A percentile compares a stretch with the other conserved stretches of the same genome.
Conservation (phyloP, 2,888 invertebrate species). For the Sarcophaga rosellei region DNA sequence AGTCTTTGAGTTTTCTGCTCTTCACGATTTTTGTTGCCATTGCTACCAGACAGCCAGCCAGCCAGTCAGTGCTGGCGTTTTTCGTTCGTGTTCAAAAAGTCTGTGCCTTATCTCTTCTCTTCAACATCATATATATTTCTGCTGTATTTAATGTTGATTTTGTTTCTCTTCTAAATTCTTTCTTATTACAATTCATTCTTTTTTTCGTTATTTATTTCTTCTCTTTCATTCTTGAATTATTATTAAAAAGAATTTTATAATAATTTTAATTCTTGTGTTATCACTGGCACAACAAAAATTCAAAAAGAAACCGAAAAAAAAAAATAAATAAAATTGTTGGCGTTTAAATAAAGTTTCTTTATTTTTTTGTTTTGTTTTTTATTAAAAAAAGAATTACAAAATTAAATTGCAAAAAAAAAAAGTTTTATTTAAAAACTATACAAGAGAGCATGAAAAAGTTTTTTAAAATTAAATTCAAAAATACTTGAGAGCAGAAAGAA, state of each 20-base stretch:
- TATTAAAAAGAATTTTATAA: conserved; percentile 51
- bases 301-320: neutral
- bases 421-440: too few relatives aligned
- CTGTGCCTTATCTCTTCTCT: conserved; percentile 63
- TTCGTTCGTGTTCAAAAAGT: conserved; percentile 1
- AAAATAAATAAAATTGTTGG: neutral
- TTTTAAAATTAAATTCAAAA: too few relatives aligned
- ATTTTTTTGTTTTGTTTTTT: neutral
- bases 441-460: too few relatives aligned
- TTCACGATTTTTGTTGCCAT: neutral
- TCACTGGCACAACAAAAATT: conserved; percentile 28
- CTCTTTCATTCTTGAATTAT: conserved; percentile 39
- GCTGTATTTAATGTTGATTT: conserved; percentile 49
- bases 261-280: conserved; percentile 49
- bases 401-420: too few relatives aligned
- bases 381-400: too few relatives aligned
- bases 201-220: neutral
- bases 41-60: neutral
- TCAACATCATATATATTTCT: conserved; percentile 49
- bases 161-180: neutral
- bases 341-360: neutral
- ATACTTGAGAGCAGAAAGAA: too few relatives aligned
- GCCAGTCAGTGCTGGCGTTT: neutral
- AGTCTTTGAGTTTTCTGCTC: conserved; percentile 15
- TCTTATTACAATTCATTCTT: neutral